Percentiles rank a stretch among this genome's conserved stretches.
Evolutionary conservation across 1,140 invertebrate genomes (phyloP).

Genomic region (Drosophila watanabei): DNA sequence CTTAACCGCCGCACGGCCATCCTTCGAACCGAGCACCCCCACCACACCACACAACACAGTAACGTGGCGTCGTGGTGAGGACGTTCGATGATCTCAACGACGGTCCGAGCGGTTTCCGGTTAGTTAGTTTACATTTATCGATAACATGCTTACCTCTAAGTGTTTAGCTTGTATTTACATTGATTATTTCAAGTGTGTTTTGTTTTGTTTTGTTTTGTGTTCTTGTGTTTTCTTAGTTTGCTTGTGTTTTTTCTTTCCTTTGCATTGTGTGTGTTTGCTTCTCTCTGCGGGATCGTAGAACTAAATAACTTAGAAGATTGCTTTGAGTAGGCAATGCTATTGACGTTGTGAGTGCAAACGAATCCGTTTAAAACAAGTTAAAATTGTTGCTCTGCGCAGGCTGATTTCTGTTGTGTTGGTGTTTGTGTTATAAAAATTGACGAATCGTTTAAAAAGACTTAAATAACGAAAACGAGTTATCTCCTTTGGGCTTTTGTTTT

Average conservation of each 20-base stretch:
- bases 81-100: slow-evolving; percentile 33
- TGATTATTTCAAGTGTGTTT: slow-evolving; percentile 47
- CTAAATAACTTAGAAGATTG: slow-evolving; percentile 78
- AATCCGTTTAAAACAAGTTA: slow-evolving; percentile 73
- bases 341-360: slow-evolving; percentile 35
- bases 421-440: slow-evolving; percentile 45
- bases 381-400: slow-evolving; percentile 41
- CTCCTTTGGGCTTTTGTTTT: slow-evolving; percentile 64
- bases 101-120: neutral
- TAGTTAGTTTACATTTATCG: slow-evolving; percentile 37
- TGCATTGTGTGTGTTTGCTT: slow-evolving; percentile 11
- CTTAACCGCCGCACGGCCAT: slow-evolving; percentile 10
- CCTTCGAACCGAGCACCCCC: slow-evolving; percentile 26
- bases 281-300: slow-evolving; percentile 53
- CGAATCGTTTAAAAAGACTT: slow-evolving; percentile 43
- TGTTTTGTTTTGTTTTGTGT: no score
- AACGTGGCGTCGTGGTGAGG: slow-evolving; percentile 11
- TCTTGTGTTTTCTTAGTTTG: neutral
- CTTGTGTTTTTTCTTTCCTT: slow-evolving; percentile 29
- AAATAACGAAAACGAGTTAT: slow-evolving; percentile 56
- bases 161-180: slow-evolving; percentile 61
- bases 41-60: slow-evolving; percentile 15
- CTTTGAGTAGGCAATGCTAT: slow-evolving; percentile 43
- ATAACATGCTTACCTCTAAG: slow-evolving; percentile 40
- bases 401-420: slow-evolving; percentile 26